Evolutionary conservation across 2,797 vertebrate genomes (phyloP).

Genomic region (Xenopus petersii): DNA sequence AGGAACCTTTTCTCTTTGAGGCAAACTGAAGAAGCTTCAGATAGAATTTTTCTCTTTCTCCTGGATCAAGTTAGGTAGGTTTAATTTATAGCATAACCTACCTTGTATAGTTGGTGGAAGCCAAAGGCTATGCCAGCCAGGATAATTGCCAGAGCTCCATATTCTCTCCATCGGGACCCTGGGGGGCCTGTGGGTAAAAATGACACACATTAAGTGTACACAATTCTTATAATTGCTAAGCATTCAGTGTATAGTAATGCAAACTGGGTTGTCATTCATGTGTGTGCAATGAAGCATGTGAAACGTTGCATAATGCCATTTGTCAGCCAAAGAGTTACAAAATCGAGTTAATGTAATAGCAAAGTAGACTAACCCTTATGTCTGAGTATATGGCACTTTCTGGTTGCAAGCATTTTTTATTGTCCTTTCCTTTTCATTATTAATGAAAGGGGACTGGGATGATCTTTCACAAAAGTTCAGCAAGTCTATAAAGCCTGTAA

Average conservation of each 20-base stretch:
- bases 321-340: constrained; percentile 17
- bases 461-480: constrained; percentile 82
- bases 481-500: constrained; percentile 79
- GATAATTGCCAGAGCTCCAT: constrained; percentile 87
- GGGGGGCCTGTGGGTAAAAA: constrained; percentile 65
- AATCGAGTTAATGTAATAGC: constrained; percentile 5
- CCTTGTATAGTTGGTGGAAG: constrained; percentile 95
- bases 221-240: too few species aligned
- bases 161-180: constrained; percentile 91
- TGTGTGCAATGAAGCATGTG: too few species aligned
- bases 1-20: too few species aligned
- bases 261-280: not conserved
- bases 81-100: constrained; percentile 50
- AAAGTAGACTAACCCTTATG: constrained; percentile 26
- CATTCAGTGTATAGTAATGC: too few species aligned
- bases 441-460: constrained; percentile 80
- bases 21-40: too few species aligned
- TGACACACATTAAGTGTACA: not conserved
- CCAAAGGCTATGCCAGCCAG: constrained; percentile 91
- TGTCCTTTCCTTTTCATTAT: constrained; percentile 79
- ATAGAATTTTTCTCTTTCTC: too few species aligned
- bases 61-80: too few species aligned
- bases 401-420: constrained; percentile 59
- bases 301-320: not conserved
- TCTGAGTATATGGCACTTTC: constrained; percentile 16